These are phyloP conservation scores for Pholis gunnellus DNA, from an alignment of 2,113 vertebrate species.

Conservation along the genomic window DNA sequence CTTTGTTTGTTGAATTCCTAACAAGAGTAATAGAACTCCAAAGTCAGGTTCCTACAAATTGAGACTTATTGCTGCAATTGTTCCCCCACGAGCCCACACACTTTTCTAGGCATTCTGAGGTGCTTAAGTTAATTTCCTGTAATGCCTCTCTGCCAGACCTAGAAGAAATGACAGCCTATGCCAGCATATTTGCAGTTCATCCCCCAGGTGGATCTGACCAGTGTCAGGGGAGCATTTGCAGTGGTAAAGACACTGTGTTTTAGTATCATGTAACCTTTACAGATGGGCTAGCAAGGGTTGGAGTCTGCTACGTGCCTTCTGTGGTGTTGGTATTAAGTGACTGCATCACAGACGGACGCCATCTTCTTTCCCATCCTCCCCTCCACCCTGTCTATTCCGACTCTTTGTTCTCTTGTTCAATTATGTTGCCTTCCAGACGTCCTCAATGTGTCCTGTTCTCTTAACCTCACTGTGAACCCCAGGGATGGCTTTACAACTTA, in stretches of 20 bases:
- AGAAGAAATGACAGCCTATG: neutral
- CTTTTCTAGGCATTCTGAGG: constrained; percentile 10
- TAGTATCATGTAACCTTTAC: constrained; percentile 2
- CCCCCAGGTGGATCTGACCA: constrained; percentile 2
- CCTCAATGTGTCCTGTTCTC: constrained; percentile 53
- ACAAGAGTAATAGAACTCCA: constrained; percentile 12
- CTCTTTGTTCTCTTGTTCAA: constrained; percentile 56
- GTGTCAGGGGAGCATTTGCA: constrained; percentile 13
- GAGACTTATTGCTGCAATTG: neutral
- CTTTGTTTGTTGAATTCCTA: neutral
- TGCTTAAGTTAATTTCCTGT: constrained; percentile 15
- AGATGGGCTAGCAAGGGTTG: constrained; percentile 22
- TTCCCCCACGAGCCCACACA: neutral
- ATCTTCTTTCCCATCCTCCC: constrained; percentile 40
- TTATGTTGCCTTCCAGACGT: constrained; percentile 64
- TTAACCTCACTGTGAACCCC: constrained; percentile 64
- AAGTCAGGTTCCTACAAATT: constrained; percentile 21
- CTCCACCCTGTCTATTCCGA: constrained; percentile 23
- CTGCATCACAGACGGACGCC: constrained; percentile 51
- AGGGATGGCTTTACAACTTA: constrained; percentile 57
- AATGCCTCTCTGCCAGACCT: neutral
- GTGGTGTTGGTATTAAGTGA: constrained; percentile 47
- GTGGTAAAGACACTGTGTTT: constrained; percentile 30
- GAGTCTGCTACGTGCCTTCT: constrained; percentile 44
- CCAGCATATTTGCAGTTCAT: constrained; percentile 13